Conservation (phyloP, 1,140 invertebrate genomes). For the Solenopsis fugax region DNA sequence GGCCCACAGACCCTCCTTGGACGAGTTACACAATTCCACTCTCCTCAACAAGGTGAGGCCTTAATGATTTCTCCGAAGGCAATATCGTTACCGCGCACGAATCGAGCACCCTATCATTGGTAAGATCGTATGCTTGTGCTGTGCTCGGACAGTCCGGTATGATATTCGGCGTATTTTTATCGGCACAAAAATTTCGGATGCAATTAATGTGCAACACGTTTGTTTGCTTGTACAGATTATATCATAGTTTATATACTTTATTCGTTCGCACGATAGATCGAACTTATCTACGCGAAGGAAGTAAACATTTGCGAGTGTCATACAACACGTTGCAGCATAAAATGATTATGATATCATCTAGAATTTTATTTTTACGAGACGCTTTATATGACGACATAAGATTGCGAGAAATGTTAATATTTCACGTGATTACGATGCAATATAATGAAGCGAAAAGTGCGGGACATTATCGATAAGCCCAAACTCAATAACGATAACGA, state of each 20-base stretch:
- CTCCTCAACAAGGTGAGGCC: slow-evolving; percentile 92
- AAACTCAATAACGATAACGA: slow-evolving; percentile 12
- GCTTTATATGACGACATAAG: not conserved
- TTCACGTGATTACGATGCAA: not conserved
- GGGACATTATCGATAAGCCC: not conserved
- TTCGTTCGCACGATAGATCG: not conserved
- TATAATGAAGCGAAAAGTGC: slow-evolving; percentile 10
- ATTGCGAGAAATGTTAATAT: slow-evolving; percentile 21
- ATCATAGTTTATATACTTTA: not conserved
- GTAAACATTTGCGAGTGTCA: not conserved
- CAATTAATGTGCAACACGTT: not conserved
- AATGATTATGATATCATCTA: not conserved
- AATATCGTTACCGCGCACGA: not conserved
- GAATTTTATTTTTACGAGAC: slow-evolving; percentile 5
- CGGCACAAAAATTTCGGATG: not conserved
- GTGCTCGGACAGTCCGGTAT: not conserved
- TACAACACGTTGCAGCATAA: not conserved
- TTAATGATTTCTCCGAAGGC: slow-evolving; percentile 30
- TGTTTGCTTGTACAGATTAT: not conserved
- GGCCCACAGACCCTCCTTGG: slow-evolving; percentile 95
- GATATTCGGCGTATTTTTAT: not conserved
- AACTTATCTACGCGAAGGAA: not conserved
- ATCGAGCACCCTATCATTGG: not conserved
- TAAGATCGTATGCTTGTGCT: not conserved
- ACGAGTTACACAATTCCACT: slow-evolving; percentile 96